These are phyloP conservation scores for Xiphias gladius DNA, from an alignment of 2,113 vertebrate species.

Conservation along the genomic window DNA sequence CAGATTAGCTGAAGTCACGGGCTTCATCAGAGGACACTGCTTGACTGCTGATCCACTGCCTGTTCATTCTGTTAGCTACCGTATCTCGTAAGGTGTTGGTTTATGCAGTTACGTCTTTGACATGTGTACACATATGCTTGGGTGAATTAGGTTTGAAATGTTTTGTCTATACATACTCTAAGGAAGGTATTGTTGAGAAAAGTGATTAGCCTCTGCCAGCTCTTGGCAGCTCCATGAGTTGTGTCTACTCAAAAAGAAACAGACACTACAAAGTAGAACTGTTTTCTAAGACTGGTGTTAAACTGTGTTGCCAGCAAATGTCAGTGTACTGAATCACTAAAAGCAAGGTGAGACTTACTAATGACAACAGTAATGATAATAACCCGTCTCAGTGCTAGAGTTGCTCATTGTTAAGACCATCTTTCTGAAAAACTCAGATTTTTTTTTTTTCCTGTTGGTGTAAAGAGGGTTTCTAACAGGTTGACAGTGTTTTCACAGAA, in stretches of 20 bases:
- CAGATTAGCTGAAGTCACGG: conserved; percentile 31
- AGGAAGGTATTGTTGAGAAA: too few species aligned
- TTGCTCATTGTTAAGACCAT: too few species aligned
- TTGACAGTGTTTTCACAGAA: too few species aligned
- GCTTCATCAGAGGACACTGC: conserved; percentile 1
- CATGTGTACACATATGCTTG: too few species aligned
- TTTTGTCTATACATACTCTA: conserved; percentile 1
- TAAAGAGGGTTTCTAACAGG: too few species aligned
- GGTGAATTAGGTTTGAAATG: background rate
- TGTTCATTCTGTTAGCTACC: background rate
- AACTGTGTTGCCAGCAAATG: background rate
- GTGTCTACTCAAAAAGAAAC: background rate
- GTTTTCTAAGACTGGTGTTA: conserved; percentile 24
- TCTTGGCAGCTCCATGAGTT: conserved; percentile 4
- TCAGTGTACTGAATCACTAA: too few species aligned
- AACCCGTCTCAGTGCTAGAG: too few species aligned
- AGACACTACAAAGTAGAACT: background rate
- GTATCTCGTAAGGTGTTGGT: background rate
- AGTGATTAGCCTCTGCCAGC: background rate
- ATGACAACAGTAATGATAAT: too few species aligned
- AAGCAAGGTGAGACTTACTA: too few species aligned
- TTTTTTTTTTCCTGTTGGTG: too few species aligned
- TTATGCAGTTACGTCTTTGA: background rate
- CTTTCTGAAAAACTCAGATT: too few species aligned
- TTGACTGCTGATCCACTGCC: background rate